Percentiles rank a stretch among this genome's conserved stretches.
Conservation (phyloP, 2,113 vertebrate species). For the Cheirogaleus medius region DNA sequence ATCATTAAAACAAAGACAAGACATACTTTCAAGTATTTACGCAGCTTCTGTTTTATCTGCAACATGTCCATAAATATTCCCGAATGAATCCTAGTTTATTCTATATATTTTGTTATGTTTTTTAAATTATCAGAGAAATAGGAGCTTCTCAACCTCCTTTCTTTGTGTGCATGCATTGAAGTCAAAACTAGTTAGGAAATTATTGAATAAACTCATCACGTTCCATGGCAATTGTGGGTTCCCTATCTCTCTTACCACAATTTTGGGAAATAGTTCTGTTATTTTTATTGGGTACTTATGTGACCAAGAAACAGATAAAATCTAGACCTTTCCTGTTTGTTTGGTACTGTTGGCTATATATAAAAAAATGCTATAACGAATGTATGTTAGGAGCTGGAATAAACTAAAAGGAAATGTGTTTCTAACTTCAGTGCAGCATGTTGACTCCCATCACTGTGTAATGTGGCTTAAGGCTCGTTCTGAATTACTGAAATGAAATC, state of each 20-base stretch:
- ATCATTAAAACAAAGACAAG: neutral
- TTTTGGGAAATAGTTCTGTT: constrained; percentile 53
- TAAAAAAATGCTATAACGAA: neutral
- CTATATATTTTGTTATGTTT: neutral
- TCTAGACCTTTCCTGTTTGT: constrained; percentile 60
- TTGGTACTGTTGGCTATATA: constrained; percentile 20
- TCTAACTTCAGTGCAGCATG: constrained; percentile 48
- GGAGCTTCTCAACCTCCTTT: neutral
- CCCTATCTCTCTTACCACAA: constrained; percentile 31
- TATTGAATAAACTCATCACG: constrained; percentile 48
- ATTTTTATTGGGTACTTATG: constrained; percentile 64
- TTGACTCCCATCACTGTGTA: neutral
- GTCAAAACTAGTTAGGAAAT: constrained; percentile 42
- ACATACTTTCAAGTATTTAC: neutral
- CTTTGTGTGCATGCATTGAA: neutral
- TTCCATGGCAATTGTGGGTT: neutral
- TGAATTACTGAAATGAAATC: constrained; percentile 61
- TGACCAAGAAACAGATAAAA: constrained; percentile 73
- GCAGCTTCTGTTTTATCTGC: neutral
- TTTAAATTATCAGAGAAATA: neutral
- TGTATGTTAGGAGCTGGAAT: constrained; percentile 49
- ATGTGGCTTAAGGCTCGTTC: neutral
- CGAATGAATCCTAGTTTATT: neutral
- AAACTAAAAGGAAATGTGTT: constrained; percentile 64
- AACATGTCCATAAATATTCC: neutral